Conservation (phyloP, 2,113 vertebrate genomes). For the Anseranas semipalmata region DNA sequence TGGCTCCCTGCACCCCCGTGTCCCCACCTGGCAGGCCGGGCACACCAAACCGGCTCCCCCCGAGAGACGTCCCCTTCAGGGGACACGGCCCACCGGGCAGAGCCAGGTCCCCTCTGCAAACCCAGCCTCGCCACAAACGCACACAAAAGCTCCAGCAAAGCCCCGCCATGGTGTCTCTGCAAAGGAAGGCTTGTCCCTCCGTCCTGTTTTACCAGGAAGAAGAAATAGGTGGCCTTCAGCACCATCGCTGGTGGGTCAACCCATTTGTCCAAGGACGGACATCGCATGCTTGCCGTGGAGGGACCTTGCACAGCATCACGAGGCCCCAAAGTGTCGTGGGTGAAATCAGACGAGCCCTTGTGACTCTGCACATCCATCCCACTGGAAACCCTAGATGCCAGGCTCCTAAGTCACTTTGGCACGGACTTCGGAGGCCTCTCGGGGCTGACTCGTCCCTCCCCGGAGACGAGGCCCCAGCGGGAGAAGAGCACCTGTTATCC, state of each 20-base stretch:
- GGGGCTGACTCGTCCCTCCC: neutral
- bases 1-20: neutral
- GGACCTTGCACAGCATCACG: neutral
- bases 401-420: neutral
- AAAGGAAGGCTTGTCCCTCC: neutral
- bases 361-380: rapidly evolving
- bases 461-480: neutral
- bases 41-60: neutral
- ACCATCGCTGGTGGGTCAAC: rapidly evolving
- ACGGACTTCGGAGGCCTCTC: neutral
- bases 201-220: neutral
- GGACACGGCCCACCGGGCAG: neutral
- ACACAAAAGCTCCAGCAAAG: neutral
- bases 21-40: neutral
- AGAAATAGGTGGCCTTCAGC: rapidly evolving
- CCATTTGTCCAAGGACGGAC: neutral
- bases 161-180: rapidly evolving
- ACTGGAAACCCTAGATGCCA: neutral
- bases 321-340: rapidly evolving
- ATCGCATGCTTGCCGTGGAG: rapidly evolving
- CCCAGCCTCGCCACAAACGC: neutral
- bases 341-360: neutral
- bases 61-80: rapidly evolving
- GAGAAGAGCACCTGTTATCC: constrained; percentile 31
- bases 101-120: neutral